A percentile compares a stretch with the other conserved stretches of the same genome.
Evolutionary conservation across 2,797 vertebrate species (phyloP).

Genomic region (Cryptoblepharus egeriae): DNA sequence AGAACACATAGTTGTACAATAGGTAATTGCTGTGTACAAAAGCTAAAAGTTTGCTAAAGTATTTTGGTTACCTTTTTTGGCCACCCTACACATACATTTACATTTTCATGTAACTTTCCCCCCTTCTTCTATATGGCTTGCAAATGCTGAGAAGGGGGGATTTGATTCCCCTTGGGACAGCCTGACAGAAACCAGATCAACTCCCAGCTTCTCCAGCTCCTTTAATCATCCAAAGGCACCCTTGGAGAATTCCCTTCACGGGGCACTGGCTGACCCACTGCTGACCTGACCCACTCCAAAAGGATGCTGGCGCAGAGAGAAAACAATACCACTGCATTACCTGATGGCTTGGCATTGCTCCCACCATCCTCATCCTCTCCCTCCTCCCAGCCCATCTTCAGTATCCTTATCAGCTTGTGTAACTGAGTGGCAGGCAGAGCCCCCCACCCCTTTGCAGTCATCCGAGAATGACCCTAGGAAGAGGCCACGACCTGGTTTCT

Average conservation of each 20-base stretch:
- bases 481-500: neutral
- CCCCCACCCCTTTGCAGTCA: neutral
- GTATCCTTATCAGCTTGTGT: conserved; percentile 8
- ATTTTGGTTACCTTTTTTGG: too few species aligned
- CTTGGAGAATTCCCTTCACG: neutral
- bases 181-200: conserved; percentile 39
- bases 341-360: neutral
- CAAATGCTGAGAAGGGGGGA: neutral
- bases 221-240: conserved; percentile 31
- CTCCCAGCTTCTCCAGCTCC: neutral
- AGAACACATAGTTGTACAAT: too few species aligned
- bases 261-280: conserved; percentile 15
- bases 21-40: too few species aligned
- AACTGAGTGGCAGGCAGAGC: neutral
- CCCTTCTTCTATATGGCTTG: neutral
- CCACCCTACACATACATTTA: too few species aligned
- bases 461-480: neutral
- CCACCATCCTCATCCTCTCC: neutral
- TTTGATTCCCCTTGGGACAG: neutral
- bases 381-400: neutral
- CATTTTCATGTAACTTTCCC: neutral
- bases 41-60: too few species aligned
- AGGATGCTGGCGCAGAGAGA: neutral
- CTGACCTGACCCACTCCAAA: conserved; percentile 2
- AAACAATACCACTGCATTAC: neutral